Evolutionary conservation across 1,140 invertebrate species (phyloP), one percentile per base, ranked within the genome.

Genomic region (Hylaeus anthracinus): DNA sequence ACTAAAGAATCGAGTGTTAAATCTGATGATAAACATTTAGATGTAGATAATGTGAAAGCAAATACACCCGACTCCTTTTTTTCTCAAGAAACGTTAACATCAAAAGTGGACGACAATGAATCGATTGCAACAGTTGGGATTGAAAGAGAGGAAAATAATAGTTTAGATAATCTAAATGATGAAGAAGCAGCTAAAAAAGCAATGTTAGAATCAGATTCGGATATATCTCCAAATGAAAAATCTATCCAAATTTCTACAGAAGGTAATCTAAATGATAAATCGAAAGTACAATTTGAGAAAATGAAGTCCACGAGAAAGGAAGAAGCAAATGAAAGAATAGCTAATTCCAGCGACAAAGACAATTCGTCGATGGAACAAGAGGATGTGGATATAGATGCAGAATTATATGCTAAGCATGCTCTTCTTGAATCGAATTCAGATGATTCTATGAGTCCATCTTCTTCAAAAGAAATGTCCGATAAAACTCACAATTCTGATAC

Each of bases 351-450:
- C 6, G 1, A 9, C 0, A 5, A 76, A 45, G 51, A 12, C 26
- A 37, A 14, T 53, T 41, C 15, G 53, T 26, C 2, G 3, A 26
- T 0, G 0, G 8, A 61, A 0, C 9, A 64, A 60, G 12, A 4
- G 26, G 15, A 78, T 14, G 45, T 55, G 5, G n/a, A 70, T 58
- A 4, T 1, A 10, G 51, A 72, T 1, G 6, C 1, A 5, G 79
- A 88, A 41, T 1, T 66, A 15, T 41, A 1, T 48, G 72, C 64
- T 14, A 82, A 86, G 3, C 70, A 15, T 41, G 26, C 37, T 10
- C 77, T 84, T 6, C 82, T 83, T 12, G 72, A 86, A 10, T 83
- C 83, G 56, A 69, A 81, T 64, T 85, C 83, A 0, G 77, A 88
- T 1, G 72, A 85, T 26, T 83, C 76, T 61, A 15, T 12, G 5